phyloP scores from a whole-genome alignment of 2,113 vertebrate species.

The Paradoxurus hermaphroditus region DNA sequence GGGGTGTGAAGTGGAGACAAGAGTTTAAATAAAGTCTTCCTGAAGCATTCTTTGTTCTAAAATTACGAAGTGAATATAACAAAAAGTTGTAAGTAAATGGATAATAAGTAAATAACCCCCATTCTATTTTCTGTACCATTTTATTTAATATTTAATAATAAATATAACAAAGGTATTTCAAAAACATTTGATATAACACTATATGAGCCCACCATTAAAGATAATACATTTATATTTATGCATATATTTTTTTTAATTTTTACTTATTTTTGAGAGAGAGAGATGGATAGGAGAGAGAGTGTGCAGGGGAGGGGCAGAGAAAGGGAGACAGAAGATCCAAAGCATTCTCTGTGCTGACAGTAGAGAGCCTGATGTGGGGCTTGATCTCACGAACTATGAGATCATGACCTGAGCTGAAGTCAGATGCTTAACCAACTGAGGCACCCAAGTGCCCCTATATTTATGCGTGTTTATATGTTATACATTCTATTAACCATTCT shows the following conservation, averaged over 20 bases:
- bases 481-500: background rate
- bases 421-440: too few species aligned
- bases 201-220: background rate
- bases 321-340: too few species aligned
- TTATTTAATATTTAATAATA: background rate
- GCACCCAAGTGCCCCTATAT: background rate
- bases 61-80: background rate
- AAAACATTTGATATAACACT: background rate
- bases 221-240: background rate
- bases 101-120: background rate
- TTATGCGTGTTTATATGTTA: background rate
- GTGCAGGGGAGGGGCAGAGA: too few species aligned
- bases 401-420: too few species aligned
- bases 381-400: too few species aligned
- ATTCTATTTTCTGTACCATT: background rate
- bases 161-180: background rate
- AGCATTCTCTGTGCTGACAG: too few species aligned
- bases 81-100: background rate
- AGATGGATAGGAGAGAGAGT: too few species aligned
- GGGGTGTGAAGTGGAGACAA: background rate
- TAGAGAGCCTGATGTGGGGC: too few species aligned
- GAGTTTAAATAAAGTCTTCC: background rate
- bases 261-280: too few species aligned
- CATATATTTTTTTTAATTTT: too few species aligned
- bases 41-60: background rate